Base-by-base conservation (phyloP, 2,113 vertebrate species). In the Catharus bicknelli region DNA sequence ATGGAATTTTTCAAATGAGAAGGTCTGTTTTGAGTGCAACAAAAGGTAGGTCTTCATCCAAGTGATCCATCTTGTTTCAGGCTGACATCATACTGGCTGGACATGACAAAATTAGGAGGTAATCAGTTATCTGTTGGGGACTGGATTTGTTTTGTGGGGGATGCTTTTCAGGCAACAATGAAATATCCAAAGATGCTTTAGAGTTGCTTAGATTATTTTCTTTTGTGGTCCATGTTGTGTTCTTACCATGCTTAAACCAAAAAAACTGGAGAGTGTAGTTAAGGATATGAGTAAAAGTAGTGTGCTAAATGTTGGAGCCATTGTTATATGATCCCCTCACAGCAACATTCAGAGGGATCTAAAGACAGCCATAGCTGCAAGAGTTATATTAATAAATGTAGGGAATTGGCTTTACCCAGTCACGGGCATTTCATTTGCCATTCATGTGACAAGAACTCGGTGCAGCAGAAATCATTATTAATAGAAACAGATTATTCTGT, bases 141-240 rank as follows among this genome's bases (percentile, higher is more conserved):
- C 19, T 68, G 11, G 3, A 43, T 79, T 82, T 84, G 6, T 55
- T 72, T n/a, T 10, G 3, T 4, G 5, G 16, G n/a, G 3, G 2
- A 13, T 3, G 1, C 10, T 74, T 76, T 13, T 75, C 32, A 51
- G 25, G 3, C 2, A 62, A 4, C 1, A 6, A 45, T 6, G 3
- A 70, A 4, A 17, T 63, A 18, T 68, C 45, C 29, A 61, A 62
- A 64, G 30, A 13, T 32, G 29, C 9, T 57, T 64, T 47, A 89
- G 34, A 67, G 9, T 57, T 75, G 12, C 53, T 58, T 63, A 48
- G 10, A 32, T 57, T 36, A 17, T 66, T 57, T 94, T 51, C 13
- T 80, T 42, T 77, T 40, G 16, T 61, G 40, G 16, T 55, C 18
- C 36, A 4, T 63, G 10, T 32, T 3, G 3, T 42, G 22, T 67